phyloP scores from a whole-genome alignment of 2,888 invertebrate species.

The Tricholauxania praeusta region DNA sequence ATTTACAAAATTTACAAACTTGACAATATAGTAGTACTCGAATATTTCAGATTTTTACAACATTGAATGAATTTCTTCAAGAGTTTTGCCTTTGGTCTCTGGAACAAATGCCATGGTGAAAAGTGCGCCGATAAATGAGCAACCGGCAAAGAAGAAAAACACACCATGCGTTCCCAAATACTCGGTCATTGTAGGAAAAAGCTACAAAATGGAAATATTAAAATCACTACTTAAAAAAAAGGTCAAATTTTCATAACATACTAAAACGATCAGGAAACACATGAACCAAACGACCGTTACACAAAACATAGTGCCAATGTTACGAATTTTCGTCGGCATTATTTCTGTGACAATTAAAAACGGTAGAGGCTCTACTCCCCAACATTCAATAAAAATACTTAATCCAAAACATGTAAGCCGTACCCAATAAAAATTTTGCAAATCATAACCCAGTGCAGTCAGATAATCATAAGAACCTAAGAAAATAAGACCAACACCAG shows the following conservation, averaged over 20 bases:
- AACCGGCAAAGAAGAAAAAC: constrained; percentile 59
- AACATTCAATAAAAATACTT: constrained; percentile 60
- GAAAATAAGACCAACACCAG: constrained; percentile 57
- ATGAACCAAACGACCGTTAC: constrained; percentile 52
- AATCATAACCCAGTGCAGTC: constrained; percentile 51
- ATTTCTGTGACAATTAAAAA: constrained; percentile 63
- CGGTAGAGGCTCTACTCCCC: constrained; percentile 62
- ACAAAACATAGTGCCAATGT: constrained; percentile 44
- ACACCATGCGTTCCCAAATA: constrained; percentile 60
- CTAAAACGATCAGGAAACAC: constrained; percentile 54
- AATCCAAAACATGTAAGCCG: constrained; percentile 64
- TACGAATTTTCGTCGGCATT: constrained; percentile 60
- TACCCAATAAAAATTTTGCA: constrained; percentile 57
- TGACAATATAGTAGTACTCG: no score
- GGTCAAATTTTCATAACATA: constrained; percentile 31
- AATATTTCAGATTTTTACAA: constrained; percentile 47
- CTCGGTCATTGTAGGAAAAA: constrained; percentile 54
- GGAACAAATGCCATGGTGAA: constrained; percentile 61
- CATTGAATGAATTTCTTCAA: constrained; percentile 57
- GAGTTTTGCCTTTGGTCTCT: constrained; percentile 65
- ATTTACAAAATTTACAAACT: no score
- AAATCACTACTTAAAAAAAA: no score
- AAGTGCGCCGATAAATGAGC: constrained; percentile 55
- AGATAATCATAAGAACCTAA: constrained; percentile 59
- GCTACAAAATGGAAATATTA: constrained; percentile 47